Conservation (phyloP, 2,797 vertebrate species). For the Pempheris klunzingeri region DNA sequence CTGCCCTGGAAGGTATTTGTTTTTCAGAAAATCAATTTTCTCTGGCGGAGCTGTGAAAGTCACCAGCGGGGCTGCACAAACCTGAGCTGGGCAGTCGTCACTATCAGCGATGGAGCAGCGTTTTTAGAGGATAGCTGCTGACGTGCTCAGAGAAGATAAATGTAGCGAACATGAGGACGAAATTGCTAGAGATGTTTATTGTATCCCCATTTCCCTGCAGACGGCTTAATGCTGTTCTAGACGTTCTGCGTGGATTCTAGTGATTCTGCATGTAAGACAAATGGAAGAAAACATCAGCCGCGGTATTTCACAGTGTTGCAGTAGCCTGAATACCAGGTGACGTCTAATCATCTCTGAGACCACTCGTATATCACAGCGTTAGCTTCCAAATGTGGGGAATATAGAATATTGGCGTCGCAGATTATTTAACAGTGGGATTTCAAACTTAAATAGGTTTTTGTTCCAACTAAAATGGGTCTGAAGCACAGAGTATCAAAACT, state of each 20-base stretch:
- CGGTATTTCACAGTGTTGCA: background rate
- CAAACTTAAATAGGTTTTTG: background rate
- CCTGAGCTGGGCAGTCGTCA: background rate
- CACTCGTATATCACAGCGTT: background rate
- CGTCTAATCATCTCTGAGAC: background rate
- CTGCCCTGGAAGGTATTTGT: slow-evolving; percentile 31
- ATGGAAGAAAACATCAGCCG: no score
- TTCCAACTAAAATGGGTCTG: no score
- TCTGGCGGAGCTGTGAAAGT: slow-evolving; percentile 5
- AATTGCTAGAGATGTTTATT: no score
- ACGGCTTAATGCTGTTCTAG: no score
- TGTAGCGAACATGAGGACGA: background rate
- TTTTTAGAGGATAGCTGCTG: background rate
- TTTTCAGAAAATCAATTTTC: slow-evolving; percentile 46
- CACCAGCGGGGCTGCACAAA: background rate
- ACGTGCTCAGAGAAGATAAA: background rate
- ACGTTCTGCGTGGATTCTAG: no score
- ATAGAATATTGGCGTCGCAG: background rate
- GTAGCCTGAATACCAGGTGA: background rate
- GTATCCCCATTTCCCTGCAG: background rate
- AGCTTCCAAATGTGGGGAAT: background rate
- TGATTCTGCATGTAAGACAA: background rate
- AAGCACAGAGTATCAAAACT: no score
- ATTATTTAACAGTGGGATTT: background rate
- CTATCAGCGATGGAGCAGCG: rapidly evolving